Evolutionary conservation across 2,888 invertebrate species (phyloP), one percentile per base, ranked within the genome.

Genomic region (Cosmia pyralina): DNA sequence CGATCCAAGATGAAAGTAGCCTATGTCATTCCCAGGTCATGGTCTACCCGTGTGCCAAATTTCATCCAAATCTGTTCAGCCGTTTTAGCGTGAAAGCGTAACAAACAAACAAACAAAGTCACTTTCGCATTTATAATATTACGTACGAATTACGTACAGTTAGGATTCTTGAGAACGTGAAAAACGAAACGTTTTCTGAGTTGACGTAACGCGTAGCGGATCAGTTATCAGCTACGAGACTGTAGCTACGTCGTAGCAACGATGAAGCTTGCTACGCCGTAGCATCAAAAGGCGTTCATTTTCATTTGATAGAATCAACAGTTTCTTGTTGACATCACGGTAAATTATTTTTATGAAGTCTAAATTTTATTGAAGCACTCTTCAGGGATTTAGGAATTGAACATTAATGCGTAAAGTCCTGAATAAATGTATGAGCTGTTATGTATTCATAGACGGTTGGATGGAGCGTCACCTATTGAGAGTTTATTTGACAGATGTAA

Each of bases 381-480:
- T 77, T 57, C 62, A 44, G 69, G 77, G 75, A 75, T 57, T 70
- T 70, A 77, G 34, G 77, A 70, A 77, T 70, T 77, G 77, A 57
- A 77, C 70, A 57, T 77, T 69, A 69, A 55, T 60, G 53, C 44
- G 53, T 75, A 22, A 69, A 69, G 60, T 62, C 50, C 44, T 75
- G 75, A 75, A 75, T 75, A 76, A 57, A 75, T 77, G 77, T 69
- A 77, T 69, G 75, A 75, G 70, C 55, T 62, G 77, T 69, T 75
- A 62, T 57, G 22, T 77, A 77, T 75, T 75, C 60, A 57, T 77
- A 13, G 60, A 44, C 59, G 17, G 22, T 62, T 62, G 22, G 17
- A 28, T 48, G 55, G 10, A 38, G 69, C 52, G 52, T n/a, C 68
- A 59, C 17, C 69, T 67, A 46, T 75, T 28, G 66, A 38, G 58